Conservation (phyloP, 2,113 vertebrate species). For the Oreotrochilus melanogaster region DNA sequence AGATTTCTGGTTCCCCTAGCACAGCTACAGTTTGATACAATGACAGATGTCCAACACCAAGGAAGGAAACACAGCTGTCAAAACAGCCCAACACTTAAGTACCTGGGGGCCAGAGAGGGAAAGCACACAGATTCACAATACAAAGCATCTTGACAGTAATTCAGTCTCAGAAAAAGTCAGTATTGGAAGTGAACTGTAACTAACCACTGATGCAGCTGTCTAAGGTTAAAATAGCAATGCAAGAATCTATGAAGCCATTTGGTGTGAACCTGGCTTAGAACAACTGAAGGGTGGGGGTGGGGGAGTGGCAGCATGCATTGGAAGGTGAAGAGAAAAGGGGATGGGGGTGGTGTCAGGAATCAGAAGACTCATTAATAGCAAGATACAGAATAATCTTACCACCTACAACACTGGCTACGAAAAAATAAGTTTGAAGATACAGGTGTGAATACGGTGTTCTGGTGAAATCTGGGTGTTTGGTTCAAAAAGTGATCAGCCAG, state of each 20-base stretch:
- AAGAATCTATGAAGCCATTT: not conserved
- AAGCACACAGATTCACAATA: too few relatives aligned
- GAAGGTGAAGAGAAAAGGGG: too few relatives aligned
- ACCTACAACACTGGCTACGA: not conserved
- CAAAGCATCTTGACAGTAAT: too few relatives aligned
- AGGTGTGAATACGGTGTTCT: not conserved
- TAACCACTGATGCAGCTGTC: not conserved
- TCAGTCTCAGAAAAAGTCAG: not conserved
- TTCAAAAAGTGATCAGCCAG: not conserved
- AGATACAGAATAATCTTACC: not conserved
- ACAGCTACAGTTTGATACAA: not conserved
- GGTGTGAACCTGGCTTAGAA: not conserved
- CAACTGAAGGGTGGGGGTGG: too few relatives aligned
- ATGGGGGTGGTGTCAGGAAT: not conserved
- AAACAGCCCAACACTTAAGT: too few relatives aligned
- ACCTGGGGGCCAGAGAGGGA: not conserved
- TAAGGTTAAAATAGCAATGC: not conserved
- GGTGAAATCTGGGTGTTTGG: not conserved
- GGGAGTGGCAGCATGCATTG: not conserved
- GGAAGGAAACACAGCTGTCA: too few relatives aligned
- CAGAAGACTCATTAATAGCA: not conserved
- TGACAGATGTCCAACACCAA: not conserved
- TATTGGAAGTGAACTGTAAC: not conserved
- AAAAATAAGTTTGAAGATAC: not conserved
- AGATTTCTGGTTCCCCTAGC: not conserved